These are phyloP conservation scores for Raphicerus campestris DNA, from an alignment of 2,113 vertebrate species.

Conservation along the genomic window DNA sequence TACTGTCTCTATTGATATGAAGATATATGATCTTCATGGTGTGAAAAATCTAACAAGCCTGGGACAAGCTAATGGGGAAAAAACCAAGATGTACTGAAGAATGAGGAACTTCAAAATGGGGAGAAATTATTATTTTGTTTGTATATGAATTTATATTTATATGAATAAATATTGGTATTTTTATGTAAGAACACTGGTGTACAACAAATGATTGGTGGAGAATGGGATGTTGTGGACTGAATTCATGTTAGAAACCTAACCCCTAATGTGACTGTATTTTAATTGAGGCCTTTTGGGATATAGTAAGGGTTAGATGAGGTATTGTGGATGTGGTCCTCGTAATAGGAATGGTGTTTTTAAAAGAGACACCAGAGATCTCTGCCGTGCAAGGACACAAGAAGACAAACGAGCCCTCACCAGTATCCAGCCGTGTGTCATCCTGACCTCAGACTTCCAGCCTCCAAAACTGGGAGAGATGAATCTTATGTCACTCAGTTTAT, in stretches of 20 bases:
- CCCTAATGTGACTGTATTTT: neutral
- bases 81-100: neutral
- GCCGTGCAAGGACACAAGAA: neutral
- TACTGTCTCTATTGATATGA: neutral
- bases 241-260: neutral
- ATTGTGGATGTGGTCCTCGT: neutral
- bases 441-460: neutral
- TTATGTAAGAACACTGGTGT: neutral
- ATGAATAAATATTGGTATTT: conserved; percentile 49
- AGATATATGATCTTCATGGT: neutral
- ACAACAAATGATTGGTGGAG: neutral
- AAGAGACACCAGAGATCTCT: neutral
- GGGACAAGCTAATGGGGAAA: neutral
- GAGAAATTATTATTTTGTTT: conserved; percentile 29
- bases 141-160: conserved; percentile 55
- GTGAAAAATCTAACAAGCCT: neutral
- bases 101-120: neutral
- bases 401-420: neutral
- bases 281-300: neutral
- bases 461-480: neutral
- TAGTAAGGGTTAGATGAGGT: neutral
- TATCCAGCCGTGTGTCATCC: neutral
- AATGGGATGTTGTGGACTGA: neutral
- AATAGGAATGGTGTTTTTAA: neutral
- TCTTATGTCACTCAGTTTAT: neutral